These are phyloP conservation scores for Coelopa frigida DNA, from an alignment of 1,140 invertebrate genomes.

Conservation along the genomic window DNA sequence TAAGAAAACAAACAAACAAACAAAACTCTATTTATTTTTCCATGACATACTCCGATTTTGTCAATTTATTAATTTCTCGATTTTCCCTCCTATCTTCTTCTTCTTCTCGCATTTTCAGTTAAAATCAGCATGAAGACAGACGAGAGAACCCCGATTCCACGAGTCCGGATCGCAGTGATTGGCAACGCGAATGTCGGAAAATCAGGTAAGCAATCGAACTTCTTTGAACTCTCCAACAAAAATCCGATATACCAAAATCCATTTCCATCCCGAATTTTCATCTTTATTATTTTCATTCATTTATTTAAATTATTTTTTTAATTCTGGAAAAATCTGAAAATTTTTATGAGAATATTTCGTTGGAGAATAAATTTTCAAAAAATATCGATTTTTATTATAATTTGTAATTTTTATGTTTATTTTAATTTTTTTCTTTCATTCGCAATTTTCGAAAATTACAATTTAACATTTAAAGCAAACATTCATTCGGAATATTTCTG, in stretches of 20 bases:
- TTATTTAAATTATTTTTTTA: no score
- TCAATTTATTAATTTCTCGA: constrained; percentile 1
- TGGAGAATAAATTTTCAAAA: no score
- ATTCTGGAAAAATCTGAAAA: no score
- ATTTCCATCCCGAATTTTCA: not conserved
- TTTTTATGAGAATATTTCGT: no score
- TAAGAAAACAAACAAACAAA: not conserved
- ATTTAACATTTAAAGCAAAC: not conserved
- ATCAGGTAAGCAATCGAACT: constrained; percentile 53
- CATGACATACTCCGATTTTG: not conserved
- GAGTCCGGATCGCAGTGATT: constrained; percentile 60
- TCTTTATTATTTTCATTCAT: not conserved
- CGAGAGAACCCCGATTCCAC: constrained; percentile 52
- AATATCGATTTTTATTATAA: not conserved
- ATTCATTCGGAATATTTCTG: no score
- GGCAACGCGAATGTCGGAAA: constrained; percentile 66
- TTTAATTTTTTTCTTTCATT: not conserved
- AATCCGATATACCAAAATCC: not conserved
- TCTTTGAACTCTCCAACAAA: not conserved
- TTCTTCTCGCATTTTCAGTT: constrained; percentile 33
- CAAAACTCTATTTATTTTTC: not conserved
- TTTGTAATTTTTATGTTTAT: not conserved
- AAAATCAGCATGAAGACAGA: constrained; percentile 50
- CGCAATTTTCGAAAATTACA: not conserved
- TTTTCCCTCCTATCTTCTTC: constrained; percentile 3